A percentile compares a stretch with the other conserved stretches of the same genome.
phyloP scores from a whole-genome alignment of 2,888 invertebrate genomes.

The Cordilura impudica region DNA sequence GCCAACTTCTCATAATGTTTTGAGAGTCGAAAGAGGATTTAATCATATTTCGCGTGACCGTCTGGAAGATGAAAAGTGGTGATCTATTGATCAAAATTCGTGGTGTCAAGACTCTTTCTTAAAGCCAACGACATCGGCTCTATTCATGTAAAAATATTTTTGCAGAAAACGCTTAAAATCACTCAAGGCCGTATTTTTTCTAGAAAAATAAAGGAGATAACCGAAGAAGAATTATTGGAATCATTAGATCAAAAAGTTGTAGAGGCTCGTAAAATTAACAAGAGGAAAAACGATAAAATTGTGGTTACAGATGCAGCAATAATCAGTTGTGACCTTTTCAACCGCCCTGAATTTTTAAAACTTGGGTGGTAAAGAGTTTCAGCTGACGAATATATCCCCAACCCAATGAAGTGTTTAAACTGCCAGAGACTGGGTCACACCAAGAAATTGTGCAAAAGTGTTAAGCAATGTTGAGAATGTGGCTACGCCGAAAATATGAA shows the following conservation, averaged over 20 bases:
- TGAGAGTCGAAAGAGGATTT: slow-evolving; percentile 12
- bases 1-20: slow-evolving; percentile 2
- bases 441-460: slow-evolving; percentile 34
- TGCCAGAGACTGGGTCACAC: slow-evolving; percentile 50
- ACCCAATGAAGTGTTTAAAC: slow-evolving; percentile 30
- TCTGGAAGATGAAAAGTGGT: not conserved
- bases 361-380: no score
- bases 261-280: slow-evolving; percentile 7
- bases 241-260: slow-evolving; percentile 24
- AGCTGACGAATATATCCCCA: slow-evolving; percentile 21
- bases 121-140: slow-evolving; percentile 2
- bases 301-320: not conserved
- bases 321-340: not conserved
- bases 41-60: not conserved
- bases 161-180: not conserved
- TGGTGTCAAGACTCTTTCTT: not conserved
- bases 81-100: slow-evolving; percentile 8
- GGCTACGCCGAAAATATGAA: no score
- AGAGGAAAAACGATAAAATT: not conserved
- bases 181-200: no score
- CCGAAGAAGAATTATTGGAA: slow-evolving; percentile 16
- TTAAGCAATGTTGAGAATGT: slow-evolving; percentile 15
- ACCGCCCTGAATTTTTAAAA: no score
- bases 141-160: slow-evolving; percentile 8
- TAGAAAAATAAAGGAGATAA: slow-evolving; percentile 8